These are phyloP conservation scores for Steinernema scapterisci DNA, from an alignment of 2,888 invertebrate genomes.

Conservation along the genomic window DNA sequence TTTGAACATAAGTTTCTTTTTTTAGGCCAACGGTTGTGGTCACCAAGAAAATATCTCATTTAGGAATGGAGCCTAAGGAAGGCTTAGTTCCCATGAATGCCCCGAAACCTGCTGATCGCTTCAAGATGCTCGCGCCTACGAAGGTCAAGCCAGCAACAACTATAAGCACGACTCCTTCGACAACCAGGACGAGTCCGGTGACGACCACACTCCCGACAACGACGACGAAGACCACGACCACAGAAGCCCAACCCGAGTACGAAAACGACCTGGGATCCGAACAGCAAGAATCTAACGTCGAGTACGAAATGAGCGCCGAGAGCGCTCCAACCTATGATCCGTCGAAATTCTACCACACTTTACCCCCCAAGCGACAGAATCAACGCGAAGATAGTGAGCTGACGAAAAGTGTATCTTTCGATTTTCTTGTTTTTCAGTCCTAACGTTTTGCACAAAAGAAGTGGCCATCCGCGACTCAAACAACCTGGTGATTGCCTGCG, in stretches of 20 bases:
- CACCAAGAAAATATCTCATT: neutral
- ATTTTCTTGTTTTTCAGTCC: constrained; percentile 51
- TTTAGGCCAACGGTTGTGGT: neutral
- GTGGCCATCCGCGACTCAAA: constrained; percentile 62
- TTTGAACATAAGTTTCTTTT: neutral
- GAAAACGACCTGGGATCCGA: neutral
- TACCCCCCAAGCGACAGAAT: constrained; percentile 46
- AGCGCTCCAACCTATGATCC: constrained; percentile 51
- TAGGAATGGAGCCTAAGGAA: neutral
- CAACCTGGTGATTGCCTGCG: constrained; percentile 66
- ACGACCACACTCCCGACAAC: neutral
- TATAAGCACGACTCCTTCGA: constrained; percentile 4
- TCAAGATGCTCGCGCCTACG: neutral
- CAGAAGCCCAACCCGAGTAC: constrained; percentile 18
- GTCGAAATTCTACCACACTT: constrained; percentile 50
- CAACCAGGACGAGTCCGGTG: neutral
- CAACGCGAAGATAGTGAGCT: neutral
- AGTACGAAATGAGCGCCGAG: constrained; percentile 9
- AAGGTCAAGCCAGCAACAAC: neutral
- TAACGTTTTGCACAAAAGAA: constrained; percentile 67
- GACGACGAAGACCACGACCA: neutral
- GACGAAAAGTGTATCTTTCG: too few species aligned
- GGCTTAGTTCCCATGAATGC: neutral
- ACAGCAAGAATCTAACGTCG: constrained; percentile 1
- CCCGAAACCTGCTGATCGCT: neutral